Conservation (phyloP, 2,797 vertebrate species). For the Epinephelus awoara region DNA sequence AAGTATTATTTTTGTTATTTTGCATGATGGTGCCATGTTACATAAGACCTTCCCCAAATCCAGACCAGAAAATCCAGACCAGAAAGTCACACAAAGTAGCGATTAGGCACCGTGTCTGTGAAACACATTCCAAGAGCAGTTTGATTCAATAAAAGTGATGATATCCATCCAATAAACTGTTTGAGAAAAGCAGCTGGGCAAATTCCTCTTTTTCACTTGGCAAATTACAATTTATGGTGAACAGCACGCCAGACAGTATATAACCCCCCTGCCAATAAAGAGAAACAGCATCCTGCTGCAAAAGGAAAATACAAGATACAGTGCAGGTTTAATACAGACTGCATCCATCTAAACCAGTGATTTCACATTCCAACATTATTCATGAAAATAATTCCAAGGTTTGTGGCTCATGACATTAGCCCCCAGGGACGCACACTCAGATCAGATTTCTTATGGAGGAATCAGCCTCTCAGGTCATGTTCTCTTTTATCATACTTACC, state of each 20-base stretch:
- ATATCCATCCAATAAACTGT: conserved; percentile 62
- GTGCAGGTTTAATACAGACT: conserved; percentile 33
- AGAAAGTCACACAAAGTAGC: conserved; percentile 44
- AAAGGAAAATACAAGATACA: conserved; percentile 51
- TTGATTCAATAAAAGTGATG: conserved; percentile 62
- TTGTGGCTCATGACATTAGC: conserved; percentile 56
- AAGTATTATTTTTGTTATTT: conserved; percentile 47
- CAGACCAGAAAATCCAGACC: conserved; percentile 54
- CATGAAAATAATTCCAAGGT: conserved; percentile 60
- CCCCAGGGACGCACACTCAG: conserved; percentile 43
- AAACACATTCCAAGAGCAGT: conserved; percentile 64
- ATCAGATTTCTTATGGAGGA: conserved; percentile 40
- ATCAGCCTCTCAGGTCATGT: conserved; percentile 23
- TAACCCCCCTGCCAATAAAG: conserved; percentile 46
- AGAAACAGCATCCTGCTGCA: conserved; percentile 47
- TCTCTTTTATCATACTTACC: conserved; percentile 38
- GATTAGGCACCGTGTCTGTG: conserved; percentile 46
- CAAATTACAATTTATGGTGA: conserved; percentile 63
- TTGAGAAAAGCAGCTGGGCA: conserved; percentile 62
- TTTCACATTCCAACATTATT: conserved; percentile 61
- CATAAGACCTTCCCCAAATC: conserved; percentile 61
- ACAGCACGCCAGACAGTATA: conserved; percentile 47
- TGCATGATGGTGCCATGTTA: conserved; percentile 57
- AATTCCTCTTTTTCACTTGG: conserved; percentile 62
- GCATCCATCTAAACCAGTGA: conserved; percentile 35